Evolutionary conservation across 2,888 invertebrate species (phyloP), one percentile per base, ranked within the genome.

Genomic region (Ischnus inquisitorius): DNA sequence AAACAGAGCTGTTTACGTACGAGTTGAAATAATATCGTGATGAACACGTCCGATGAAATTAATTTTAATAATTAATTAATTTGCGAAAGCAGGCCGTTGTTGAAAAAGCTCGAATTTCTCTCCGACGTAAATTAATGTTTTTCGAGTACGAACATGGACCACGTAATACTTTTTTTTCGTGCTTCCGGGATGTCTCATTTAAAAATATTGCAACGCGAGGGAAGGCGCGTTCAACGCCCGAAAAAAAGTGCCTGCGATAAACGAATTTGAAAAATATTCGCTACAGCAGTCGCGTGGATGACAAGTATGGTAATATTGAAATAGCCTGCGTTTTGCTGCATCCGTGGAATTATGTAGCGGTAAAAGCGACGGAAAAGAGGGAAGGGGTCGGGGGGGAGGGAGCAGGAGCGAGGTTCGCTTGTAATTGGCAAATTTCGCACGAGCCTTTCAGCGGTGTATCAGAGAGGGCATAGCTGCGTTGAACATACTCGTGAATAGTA

Each of bases 391-490:
- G 22, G 10, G 6, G 54, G 39, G 22, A 16, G 64, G 22, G 54
- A 22, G 48, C 12, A 10, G 0, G 41, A 62, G 28, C n/a, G n/a
- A n/a, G 12, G 22, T 34, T 41, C 4, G 48, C 34, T 57, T 62
- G 48, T 81, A 81, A 81, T 81, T 71, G 62, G 16, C 39, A 65
- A 81, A 76, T 76, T 71, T 77, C 57, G 10, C 39, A 8, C 34
- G 34, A 16, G 28, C 71, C 71, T 81, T 76, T 57, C 57, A 71
- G 28, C 64, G 39, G 6, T 28, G 19, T 16, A 51, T 39, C 41
- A 64, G 54, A 39, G 19, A 4, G 41, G 22, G 4, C 19, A 19
- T 16, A 14, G 39, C 54, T 28, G 12, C 22, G 71, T 19, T 54
- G 3, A 5, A 54, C 71, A 19, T 57, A 41, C 41, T 57, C 54